A percentile compares a stretch with the other conserved stretches of the same genome.
Evolutionary conservation across 2,113 vertebrate species (phyloP).

Genomic region (Barbus barbus): DNA sequence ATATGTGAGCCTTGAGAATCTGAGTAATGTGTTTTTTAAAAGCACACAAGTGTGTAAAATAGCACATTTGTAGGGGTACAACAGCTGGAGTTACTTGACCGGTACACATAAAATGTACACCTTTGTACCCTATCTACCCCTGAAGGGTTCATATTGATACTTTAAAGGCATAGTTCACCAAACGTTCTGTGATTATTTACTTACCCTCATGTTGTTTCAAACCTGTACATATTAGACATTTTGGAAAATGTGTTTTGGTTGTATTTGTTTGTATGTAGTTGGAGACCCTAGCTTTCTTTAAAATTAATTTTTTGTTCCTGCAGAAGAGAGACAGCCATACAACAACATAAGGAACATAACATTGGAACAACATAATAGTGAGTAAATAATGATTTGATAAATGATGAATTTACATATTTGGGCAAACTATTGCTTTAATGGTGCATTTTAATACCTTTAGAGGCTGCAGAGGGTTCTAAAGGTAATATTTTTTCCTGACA

Average conservation of each 20-base stretch:
- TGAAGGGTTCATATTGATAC: neutral
- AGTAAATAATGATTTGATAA: neutral
- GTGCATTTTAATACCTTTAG: neutral
- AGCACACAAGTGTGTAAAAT: neutral
- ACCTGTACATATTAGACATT: too few relatives aligned
- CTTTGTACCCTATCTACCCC: neutral
- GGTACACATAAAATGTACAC: neutral
- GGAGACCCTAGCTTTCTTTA: neutral
- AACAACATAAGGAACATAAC: too few relatives aligned
- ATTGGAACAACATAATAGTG: neutral
- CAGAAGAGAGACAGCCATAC: neutral
- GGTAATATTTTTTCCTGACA: neutral
- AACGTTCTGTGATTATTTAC: too few relatives aligned
- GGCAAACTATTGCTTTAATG: neutral
- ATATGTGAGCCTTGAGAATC: neutral
- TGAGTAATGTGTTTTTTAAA: neutral
- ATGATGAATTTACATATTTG: neutral
- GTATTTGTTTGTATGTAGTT: too few relatives aligned
- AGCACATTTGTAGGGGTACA: neutral
- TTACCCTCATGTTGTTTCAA: too few relatives aligned
- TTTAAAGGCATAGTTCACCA: too few relatives aligned
- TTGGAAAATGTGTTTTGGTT: too few relatives aligned
- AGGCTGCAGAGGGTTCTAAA: neutral
- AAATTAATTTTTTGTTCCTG: neutral
- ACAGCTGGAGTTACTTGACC: neutral